Conservation (phyloP, 2,113 vertebrate genomes). For the Cephalophus harveyi region DNA sequence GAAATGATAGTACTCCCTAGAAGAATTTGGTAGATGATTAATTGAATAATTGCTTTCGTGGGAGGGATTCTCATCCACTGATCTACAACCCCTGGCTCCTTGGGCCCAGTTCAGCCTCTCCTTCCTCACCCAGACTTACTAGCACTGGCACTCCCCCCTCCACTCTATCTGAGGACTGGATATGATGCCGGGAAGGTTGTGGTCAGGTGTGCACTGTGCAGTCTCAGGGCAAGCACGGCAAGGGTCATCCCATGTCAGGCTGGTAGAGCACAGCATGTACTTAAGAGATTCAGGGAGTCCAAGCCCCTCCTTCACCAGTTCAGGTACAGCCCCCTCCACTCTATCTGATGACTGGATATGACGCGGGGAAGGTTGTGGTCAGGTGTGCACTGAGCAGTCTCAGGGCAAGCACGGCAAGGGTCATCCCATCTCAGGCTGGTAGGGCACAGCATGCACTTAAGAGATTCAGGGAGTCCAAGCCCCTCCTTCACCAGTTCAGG, state of each 20-base stretch:
- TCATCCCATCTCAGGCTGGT: background rate
- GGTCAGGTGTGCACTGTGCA: accelerated
- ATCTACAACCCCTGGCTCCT: accelerated
- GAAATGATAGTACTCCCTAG: background rate
- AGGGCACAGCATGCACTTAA: accelerated
- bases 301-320: background rate
- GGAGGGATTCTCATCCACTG: accelerated
- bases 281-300: accelerated
- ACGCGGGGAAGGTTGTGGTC: accelerated
- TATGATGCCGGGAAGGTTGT: background rate
- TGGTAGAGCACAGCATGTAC: background rate
- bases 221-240: background rate
- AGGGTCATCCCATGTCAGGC: background rate
- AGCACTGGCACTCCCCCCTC: accelerated
- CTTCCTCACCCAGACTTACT: background rate
- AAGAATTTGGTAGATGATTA: background rate
- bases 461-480: accelerated
- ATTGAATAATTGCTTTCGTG: background rate
- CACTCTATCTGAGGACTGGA: background rate
- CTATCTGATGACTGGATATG: background rate
- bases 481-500: accelerated
- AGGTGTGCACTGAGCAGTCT: accelerated
- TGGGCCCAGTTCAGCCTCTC: too few relatives aligned
- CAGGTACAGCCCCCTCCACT: accelerated
- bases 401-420: background rate